Conservation (phyloP, 2,113 vertebrate genomes). For the Chloropsis cyanopogon region DNA sequence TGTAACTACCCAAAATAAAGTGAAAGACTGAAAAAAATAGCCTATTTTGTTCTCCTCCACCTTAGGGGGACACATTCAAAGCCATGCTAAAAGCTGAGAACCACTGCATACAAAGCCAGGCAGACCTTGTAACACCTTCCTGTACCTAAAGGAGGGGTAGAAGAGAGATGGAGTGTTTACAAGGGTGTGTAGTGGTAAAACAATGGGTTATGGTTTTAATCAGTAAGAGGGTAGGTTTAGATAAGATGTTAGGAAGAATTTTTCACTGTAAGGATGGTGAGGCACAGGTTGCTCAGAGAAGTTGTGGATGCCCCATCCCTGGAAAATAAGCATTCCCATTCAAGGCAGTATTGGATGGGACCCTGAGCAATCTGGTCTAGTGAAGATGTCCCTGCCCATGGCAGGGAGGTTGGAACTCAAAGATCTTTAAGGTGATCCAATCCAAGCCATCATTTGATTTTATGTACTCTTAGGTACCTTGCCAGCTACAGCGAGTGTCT, state of each 20-base stretch:
- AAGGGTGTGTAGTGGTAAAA: background rate
- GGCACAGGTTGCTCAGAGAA: background rate
- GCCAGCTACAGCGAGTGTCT: fast-evolving
- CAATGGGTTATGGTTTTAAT: background rate
- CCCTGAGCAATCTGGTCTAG: background rate
- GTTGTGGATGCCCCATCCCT: background rate
- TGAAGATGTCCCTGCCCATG: background rate
- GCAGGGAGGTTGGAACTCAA: no score
- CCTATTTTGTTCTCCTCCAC: background rate
- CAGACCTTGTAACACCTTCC: background rate
- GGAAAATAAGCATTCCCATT: background rate
- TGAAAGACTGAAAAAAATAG: background rate
- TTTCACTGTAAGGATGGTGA: background rate
- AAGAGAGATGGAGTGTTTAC: background rate
- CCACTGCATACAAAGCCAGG: background rate
- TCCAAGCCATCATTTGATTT: background rate
- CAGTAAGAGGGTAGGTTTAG: background rate
- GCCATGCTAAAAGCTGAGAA: background rate
- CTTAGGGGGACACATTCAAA: background rate
- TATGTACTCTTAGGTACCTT: background rate
- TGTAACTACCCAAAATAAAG: background rate
- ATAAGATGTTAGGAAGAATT: background rate
- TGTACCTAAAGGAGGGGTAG: background rate
- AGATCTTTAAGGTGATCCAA: background rate
- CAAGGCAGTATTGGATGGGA: fast-evolving